Evolutionary conservation across 2,797 vertebrate genomes (phyloP), one percentile per base, ranked within the genome.

Genomic region (Limnodromus scolopaceus): DNA sequence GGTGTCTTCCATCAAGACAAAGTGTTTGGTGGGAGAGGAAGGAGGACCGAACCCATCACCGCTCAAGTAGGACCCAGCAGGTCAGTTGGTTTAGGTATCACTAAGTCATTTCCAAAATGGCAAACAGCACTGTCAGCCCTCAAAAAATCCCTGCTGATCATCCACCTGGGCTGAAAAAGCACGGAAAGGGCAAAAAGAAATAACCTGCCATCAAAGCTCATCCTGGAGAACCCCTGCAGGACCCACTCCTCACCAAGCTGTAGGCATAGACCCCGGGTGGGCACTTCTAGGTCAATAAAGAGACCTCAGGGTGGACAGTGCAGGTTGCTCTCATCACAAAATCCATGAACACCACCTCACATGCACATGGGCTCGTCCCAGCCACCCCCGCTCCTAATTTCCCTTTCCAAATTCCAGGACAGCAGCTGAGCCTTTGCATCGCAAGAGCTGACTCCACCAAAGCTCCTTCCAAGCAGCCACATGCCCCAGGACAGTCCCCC

Each of bases 241-340:
- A 74, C 41, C 30, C 23, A 14, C 49, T 60, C 38, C 16, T n/a
- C 58, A 34, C 9, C 0, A 0, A 54, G 43, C 25, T 4, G 6
- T 4, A 66, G 57, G 54, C 27, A 68, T 11, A 86, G 77, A 75
- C 6, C 27, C 18, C 1, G 2, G 8, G 20, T 34, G 34, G 45
- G 25, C 13, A 32, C 43, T 77, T 84, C 19, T 68, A 55, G 24
- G 23, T 77, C 54, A 82, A 38, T 23, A 91, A 63, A n/a, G 30
- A 77, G 66, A 64, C 5, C 25, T 58, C 1, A 1, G 25, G 25
- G 22, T 3, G 22, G 7, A 58, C 3, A 3, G 23, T 24, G n/a
- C 1, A 2, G 45, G 68, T 74, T 9, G 2, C 46, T 91, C 48
- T 43, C 61, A 85, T 46, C 3, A 0, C 22, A 68, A 77, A 53